Evolutionary conservation across 2,797 vertebrate genomes (phyloP), one percentile per base, ranked within the genome.

Genomic region (Amazona finschi): DNA sequence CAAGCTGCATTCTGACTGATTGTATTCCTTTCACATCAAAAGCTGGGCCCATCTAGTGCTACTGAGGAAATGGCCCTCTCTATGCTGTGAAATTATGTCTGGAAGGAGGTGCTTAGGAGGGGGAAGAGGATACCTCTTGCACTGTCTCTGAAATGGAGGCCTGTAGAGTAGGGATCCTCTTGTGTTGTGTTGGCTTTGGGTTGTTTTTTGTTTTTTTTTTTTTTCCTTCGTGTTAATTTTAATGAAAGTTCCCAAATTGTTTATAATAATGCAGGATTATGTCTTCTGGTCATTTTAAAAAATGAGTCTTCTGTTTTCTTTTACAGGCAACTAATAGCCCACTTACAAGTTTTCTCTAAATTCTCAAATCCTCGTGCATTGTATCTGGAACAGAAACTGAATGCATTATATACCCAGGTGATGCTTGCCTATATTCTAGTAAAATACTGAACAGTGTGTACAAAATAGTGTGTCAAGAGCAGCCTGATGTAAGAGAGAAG

Each of bases 351-450:
- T 71, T 99, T 99, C 64, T 98, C 99, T 76, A 99, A 99, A 76
- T 99, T 99, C 98, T 98, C 98, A 21, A 99, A 99, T 98, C 99
- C 99, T 64, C 98, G 98, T 52, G 96, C 99, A 1, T 97, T 99
- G 27, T 99, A 99, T 96, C 95, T 99, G 97, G 99, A 99, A 97
- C 97, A 97, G 83, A 98, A 98, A 87, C 97, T 99, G 41, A 96
- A 97, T 6, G 98, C 99, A 9, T 98, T 99, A 4, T 99, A 99
- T 87, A 98, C 98, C 82, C 98, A 99, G 98, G 99, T 99, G 96
- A 97, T 53, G 22, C 46, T 79, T 88, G 8, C 16, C 11, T 13
- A 1, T 92, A 22, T 85, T 74, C 65, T 92, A 75, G 36, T 47
- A 79, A 78, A 87, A 66, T 61, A 62, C 2, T 43, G 64, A 79